Base-by-base conservation (phyloP, 1,140 invertebrate species). In the Caenorhabditis briggsae region DNA sequence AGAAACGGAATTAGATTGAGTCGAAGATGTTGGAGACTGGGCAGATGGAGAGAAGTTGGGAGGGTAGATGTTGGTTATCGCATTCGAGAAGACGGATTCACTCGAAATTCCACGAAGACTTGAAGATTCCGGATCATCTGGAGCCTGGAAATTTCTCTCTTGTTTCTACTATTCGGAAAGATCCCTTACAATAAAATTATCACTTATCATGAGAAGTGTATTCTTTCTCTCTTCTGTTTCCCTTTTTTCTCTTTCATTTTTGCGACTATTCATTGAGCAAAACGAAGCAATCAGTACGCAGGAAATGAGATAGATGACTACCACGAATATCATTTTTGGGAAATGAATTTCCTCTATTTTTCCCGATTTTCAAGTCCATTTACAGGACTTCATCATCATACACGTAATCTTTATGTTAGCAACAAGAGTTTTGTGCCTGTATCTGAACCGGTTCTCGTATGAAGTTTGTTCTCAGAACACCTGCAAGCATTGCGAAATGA, bases 281-380 rank as follows among this genome's bases (percentile, higher is more conserved):
- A 78, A 78, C 8, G 70, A 78, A 12, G n/a, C 70, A 50, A 78
- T 78, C 70, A 78, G 2, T 11, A 50, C 46, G n/a, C 70, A 78
- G 70, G 70, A 78, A 78, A 78, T 78, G 70, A 78, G 70, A 78
- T 50, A 20, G 46, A 78, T 78, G 70, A 78, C 43, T 53, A 78
- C 23, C 43, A 78, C 70, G 46, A 48, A 78, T 78, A 78, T 78
- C 70, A 78, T 78, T 43, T 61, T 50, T 50, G 46, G 70, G 46
- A 78, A 78, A 78, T 78, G 70, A 78, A n/a, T 23, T 53, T 9
- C 9, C 16, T 53, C 50, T 53, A 2, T 78, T 78, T 48, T 3
- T 41, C 20, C 18, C 65, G 14, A 41, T 70, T 70, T 48, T 78
- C 46, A 23, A 78, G 43, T 78, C 6, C 46, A 50, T 78, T 23